phyloP scores from a whole-genome alignment of 2,888 invertebrate genomes.

The Kryphioiulus occultus region DNA sequence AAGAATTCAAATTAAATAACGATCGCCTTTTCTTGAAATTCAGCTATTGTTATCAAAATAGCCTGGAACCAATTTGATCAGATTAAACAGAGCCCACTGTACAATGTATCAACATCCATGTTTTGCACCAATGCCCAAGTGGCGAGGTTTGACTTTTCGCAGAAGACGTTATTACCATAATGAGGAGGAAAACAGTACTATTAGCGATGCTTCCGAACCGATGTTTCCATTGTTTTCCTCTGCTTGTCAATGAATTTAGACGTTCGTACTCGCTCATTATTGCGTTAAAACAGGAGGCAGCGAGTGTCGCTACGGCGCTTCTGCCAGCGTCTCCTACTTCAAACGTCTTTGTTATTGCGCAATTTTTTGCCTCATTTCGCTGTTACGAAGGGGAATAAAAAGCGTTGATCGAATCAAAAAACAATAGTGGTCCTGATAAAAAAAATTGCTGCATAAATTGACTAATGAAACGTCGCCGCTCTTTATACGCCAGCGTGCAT shows the following conservation, averaged over 20 bases:
- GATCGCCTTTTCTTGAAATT: too few species aligned
- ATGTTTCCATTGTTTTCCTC: constrained; percentile 17
- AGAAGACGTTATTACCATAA: background rate
- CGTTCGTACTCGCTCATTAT: background rate
- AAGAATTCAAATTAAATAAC: too few species aligned
- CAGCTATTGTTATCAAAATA: too few species aligned
- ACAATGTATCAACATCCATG: background rate
- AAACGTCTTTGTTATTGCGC: background rate
- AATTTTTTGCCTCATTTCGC: background rate
- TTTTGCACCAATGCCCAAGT: background rate
- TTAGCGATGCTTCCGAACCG: background rate
- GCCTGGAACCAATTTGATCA: too few species aligned
- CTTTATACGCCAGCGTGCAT: background rate
- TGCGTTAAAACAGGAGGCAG: background rate
- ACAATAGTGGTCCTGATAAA: background rate
- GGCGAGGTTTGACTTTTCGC: background rate
- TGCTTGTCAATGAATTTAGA: background rate
- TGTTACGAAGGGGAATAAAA: background rate
- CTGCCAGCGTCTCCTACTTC: background rate
- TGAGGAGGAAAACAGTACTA: background rate
- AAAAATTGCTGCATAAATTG: background rate
- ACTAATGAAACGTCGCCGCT: background rate
- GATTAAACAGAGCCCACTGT: too few species aligned
- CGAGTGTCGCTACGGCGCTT: background rate
- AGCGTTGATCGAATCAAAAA: constrained; percentile 23